Conservation (phyloP, 1,140 invertebrate genomes). For the Drosophila kepulauana region DNA sequence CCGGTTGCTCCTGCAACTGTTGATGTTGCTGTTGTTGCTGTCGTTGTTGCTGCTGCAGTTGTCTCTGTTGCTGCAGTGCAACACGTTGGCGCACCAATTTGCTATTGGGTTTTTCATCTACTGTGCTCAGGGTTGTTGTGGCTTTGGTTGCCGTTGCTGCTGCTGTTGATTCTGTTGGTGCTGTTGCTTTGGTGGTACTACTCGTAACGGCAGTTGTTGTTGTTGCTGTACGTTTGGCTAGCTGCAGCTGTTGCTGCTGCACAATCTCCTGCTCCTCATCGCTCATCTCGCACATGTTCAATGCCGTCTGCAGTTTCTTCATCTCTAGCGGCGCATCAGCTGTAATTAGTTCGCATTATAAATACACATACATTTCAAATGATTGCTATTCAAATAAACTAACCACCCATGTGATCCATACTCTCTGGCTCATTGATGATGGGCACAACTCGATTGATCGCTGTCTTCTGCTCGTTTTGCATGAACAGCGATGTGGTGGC, state of each 20-base stretch:
- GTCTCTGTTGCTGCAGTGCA: constrained; percentile 67
- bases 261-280: constrained; percentile 64
- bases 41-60: constrained; percentile 49
- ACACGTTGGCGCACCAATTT: constrained; percentile 77
- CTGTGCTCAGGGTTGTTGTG: constrained; percentile 50
- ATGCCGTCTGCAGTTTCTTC: constrained; percentile 77
- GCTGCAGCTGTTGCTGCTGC: constrained; percentile 37
- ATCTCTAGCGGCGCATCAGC: constrained; percentile 76
- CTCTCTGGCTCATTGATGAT: constrained; percentile 82
- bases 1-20: constrained; percentile 17
- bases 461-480: constrained; percentile 83
- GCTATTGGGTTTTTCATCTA: constrained; percentile 64
- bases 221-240: constrained; percentile 62
- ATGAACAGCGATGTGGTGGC: constrained; percentile 84
- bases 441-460: constrained; percentile 79
- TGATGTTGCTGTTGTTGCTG: constrained; percentile 28
- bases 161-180: constrained; percentile 53
- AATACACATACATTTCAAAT: neutral
- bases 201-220: constrained; percentile 76
- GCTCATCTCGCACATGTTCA: constrained; percentile 77
- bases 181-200: constrained; percentile 75
- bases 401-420: constrained; percentile 55
- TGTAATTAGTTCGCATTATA: neutral
- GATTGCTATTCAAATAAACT: neutral
- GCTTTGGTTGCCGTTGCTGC: constrained; percentile 57